A percentile compares a stretch with the other conserved stretches of the same genome.
phyloP scores from a whole-genome alignment of 2,888 invertebrate species.

The Gryllus longicercus region DNA sequence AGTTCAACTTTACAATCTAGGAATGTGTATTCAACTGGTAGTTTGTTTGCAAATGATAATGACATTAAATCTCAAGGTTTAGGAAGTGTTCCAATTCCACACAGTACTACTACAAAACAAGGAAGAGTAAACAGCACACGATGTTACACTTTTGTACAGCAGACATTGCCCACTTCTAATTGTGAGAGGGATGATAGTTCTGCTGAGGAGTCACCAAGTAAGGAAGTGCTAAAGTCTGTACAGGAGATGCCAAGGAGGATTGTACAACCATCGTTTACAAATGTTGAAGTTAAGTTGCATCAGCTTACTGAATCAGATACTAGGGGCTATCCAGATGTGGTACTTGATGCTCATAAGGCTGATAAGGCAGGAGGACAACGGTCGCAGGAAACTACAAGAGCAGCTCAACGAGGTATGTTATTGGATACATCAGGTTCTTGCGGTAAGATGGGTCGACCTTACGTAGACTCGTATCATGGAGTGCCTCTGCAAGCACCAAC shows the following conservation, averaged over 20 bases:
- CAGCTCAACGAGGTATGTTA: constrained; percentile 30
- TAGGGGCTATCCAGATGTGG: constrained; percentile 20
- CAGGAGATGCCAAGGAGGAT: background rate
- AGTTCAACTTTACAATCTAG: too few species aligned
- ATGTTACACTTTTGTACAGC: too few species aligned
- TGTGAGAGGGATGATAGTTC: background rate
- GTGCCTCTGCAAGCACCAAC: constrained; percentile 2
- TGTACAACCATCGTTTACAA: background rate
- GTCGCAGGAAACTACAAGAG: constrained; percentile 19
- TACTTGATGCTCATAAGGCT: constrained; percentile 22
- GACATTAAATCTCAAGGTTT: background rate
- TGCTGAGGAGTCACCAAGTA: background rate
- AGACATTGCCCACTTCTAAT: background rate
- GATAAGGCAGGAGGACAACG: constrained; percentile 22
- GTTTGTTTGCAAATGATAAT: too few species aligned
- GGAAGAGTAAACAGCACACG: background rate
- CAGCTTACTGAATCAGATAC: background rate
- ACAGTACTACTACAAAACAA: background rate
- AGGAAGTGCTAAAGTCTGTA: background rate
- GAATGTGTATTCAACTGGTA: too few species aligned
- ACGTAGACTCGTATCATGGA: background rate
- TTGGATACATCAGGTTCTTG: constrained; percentile 11
- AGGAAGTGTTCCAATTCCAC: background rate
- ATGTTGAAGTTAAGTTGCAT: background rate
- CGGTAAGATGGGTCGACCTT: constrained; percentile 24